Base-by-base conservation (phyloP, 1,140 invertebrate species). In the Drosophila carrolli region DNA sequence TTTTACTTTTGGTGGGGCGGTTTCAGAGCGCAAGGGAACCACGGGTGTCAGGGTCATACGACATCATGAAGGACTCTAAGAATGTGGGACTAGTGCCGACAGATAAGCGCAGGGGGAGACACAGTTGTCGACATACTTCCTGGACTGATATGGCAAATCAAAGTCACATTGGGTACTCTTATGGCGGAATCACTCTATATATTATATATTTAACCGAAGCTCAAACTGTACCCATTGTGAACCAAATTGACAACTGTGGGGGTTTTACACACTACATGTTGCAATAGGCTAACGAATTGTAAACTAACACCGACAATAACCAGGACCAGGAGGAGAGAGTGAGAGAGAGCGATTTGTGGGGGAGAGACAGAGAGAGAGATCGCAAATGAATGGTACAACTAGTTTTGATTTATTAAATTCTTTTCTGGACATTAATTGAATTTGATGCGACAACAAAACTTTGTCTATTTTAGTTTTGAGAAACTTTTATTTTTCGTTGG, bases 401-500 rank as follows among this genome's bases (percentile, higher is more conserved):
- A 81, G 51, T 68, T 78, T 86, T 89, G 84, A 79, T 80, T 83
- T 89, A 84, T 84, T 80, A 78, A 73, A 88, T 77, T 82, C 81
- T 53, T 53, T 57, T 61, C 47, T 65, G 71, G 81, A 75, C 79
- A 84, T 84, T 79, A 83, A 86, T 86, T 86, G 75, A 86, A 88
- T 86, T 88, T 88, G 78, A 86, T 83, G 79, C 63, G 82, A 88
- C 78, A 81, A 85, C 66, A 86, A 80, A 88, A 78, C 60, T 78
- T 77, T 73, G 41, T 74, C 37, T 74, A 41, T 63, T 79, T 78
- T 79, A 61, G 53, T 74, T 58, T 74, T 78, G 68, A 68, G 60
- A 67, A 76, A 76, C 61, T 65, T 78, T 72, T 78, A 54, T 54
- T 77, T 76, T 73, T 73, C 48, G 51, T 67, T 75, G 62, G 81